Evolutionary conservation across 2,888 invertebrate species (phyloP).

Genomic region (Andrena minutula): DNA sequence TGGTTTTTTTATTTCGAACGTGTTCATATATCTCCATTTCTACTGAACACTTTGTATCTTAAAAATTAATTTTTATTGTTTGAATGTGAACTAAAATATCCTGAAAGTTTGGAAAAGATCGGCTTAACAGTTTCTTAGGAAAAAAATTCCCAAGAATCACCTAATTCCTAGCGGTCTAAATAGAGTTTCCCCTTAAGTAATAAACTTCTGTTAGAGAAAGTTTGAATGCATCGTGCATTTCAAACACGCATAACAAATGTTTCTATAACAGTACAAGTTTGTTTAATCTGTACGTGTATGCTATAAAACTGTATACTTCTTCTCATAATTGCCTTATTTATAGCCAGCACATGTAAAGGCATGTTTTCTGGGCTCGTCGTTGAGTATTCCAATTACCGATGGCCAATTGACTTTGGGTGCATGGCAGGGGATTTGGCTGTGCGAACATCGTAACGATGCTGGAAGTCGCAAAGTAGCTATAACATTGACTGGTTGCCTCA

Average conservation of each 20-base stretch:
- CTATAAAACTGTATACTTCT: constrained; percentile 23
- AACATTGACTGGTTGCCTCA: constrained; percentile 95
- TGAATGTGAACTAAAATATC: too few relatives aligned
- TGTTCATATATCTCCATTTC: too few relatives aligned
- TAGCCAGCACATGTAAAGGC: constrained; percentile 99
- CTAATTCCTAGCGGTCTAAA: too few relatives aligned
- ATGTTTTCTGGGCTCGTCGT: constrained; percentile 97
- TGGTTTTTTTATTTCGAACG: too few relatives aligned
- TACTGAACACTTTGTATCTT: too few relatives aligned
- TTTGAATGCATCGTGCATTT: neutral
- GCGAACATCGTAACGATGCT: constrained; percentile 98
- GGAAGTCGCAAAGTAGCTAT: constrained; percentile 96
- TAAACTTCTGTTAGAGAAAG: neutral
- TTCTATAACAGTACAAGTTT: neutral
- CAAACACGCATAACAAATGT: constrained; percentile 1
- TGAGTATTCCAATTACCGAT: constrained; percentile 98
- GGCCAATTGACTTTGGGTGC: constrained; percentile 97
- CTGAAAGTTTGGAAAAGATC: too few relatives aligned
- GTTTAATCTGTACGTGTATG: constrained; percentile 15
- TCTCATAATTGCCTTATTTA: constrained; percentile 43
- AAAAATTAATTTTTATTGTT: too few relatives aligned
- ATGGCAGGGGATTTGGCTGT: constrained; percentile 99
- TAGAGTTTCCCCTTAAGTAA: too few relatives aligned
- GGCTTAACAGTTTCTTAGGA: too few relatives aligned
- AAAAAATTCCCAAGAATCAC: too few relatives aligned